Conservation (phyloP, 1,140 invertebrate genomes). For the Scaptomyza pallida region DNA sequence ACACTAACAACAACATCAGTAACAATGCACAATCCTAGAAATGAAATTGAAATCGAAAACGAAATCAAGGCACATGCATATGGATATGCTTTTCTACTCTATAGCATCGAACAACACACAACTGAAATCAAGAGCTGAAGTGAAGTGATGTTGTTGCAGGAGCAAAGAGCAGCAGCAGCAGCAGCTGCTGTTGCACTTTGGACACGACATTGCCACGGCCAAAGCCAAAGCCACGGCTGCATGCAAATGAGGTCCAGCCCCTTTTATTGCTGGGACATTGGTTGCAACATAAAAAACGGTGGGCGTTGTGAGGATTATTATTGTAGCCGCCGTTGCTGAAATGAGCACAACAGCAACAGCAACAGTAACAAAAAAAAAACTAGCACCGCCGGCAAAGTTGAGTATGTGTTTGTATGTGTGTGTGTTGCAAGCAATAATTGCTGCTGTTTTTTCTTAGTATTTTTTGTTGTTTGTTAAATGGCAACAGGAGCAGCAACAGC, state of each 20-base stretch:
- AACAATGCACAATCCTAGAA: conserved; percentile 56
- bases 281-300: conserved; percentile 20
- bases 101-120: conserved; percentile 14
- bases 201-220: conserved; percentile 40
- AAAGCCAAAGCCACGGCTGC: conserved; percentile 17
- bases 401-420: conserved; percentile 8
- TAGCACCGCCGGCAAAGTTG: conserved; percentile 23
- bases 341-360: conserved; percentile 30
- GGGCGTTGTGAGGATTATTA: conserved; percentile 65
- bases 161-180: not conserved
- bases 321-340: conserved; percentile 61
- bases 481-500: conserved; percentile 37
- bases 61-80: conserved; percentile 79
- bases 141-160: not conserved
- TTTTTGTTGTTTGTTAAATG: conserved; percentile 23
- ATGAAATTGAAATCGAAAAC: conserved; percentile 78
- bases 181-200: conserved; percentile 24
- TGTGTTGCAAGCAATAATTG: conserved; percentile 69
- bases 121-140: conserved; percentile 44
- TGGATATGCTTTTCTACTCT: conserved; percentile 46
- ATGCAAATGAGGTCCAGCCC: conserved; percentile 67
- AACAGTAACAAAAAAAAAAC: conserved; percentile 32
- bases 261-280: conserved; percentile 27
- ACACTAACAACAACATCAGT: conserved; percentile 2
- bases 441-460: conserved; percentile 47